phyloP scores from a whole-genome alignment of 2,888 invertebrate genomes.

The Drosophila mimica region DNA sequence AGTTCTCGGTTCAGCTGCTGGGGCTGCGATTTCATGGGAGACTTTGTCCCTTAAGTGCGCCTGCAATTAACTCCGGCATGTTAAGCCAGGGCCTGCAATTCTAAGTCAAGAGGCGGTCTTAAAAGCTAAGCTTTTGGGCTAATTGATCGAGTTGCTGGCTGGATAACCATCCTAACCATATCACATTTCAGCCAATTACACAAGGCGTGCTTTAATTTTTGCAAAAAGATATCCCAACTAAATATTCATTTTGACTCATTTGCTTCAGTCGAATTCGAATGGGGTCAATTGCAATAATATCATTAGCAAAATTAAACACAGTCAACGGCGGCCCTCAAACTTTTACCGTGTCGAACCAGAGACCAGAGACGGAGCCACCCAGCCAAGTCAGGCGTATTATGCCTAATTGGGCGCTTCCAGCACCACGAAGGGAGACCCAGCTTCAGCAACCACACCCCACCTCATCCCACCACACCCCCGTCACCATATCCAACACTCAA shows the following conservation, averaged over 20 bases:
- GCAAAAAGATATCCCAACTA: slow-evolving; percentile 44
- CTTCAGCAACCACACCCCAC: slow-evolving; percentile 9
- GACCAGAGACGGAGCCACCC: slow-evolving; percentile 44
- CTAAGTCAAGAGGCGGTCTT: slow-evolving; percentile 46
- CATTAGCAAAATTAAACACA: slow-evolving; percentile 81
- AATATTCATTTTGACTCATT: slow-evolving; percentile 81
- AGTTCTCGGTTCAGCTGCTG: slow-evolving; percentile 15
- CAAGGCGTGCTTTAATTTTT: slow-evolving; percentile 49
- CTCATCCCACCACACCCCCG: neutral
- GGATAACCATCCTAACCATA: slow-evolving; percentile 47
- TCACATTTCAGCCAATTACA: slow-evolving; percentile 73
- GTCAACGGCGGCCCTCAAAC: slow-evolving; percentile 47
- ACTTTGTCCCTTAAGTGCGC: slow-evolving; percentile 50
- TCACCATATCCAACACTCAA: slow-evolving; percentile 1
- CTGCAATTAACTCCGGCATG: slow-evolving; percentile 61
- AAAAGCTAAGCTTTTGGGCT: slow-evolving; percentile 61
- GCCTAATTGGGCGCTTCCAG: slow-evolving; percentile 79
- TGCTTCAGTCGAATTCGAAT: slow-evolving; percentile 75
- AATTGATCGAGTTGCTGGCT: slow-evolving; percentile 64
- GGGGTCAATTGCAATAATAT: slow-evolving; percentile 82
- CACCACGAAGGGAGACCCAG: slow-evolving; percentile 29
- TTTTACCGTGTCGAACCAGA: slow-evolving; percentile 47
- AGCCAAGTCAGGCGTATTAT: slow-evolving; percentile 77
- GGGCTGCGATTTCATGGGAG: slow-evolving; percentile 25
- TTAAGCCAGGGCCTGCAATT: slow-evolving; percentile 11